Evolutionary conservation across 1,140 invertebrate genomes (phyloP).

Genomic region (Anoplolepis gracilipes): DNA sequence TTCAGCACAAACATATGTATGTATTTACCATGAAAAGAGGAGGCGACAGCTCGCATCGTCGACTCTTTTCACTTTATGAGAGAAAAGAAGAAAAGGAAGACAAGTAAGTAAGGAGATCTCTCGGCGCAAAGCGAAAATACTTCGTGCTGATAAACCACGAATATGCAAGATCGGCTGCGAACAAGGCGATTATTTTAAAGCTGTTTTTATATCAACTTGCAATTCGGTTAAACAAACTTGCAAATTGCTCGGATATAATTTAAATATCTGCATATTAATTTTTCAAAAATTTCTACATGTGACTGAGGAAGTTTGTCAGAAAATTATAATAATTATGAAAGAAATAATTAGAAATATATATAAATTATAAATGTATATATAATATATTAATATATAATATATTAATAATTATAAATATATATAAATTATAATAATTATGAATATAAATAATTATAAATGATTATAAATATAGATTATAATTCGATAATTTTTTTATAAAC

Average conservation of each 20-base stretch:
- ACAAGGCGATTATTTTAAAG: neutral
- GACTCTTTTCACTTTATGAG: conserved; percentile 12
- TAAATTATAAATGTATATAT: too few relatives aligned
- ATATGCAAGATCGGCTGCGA: conserved; percentile 1
- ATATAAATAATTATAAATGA: too few relatives aligned
- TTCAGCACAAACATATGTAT: conserved; percentile 45
- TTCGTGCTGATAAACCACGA: conserved; percentile 8
- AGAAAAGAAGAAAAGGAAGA: conserved; percentile 26
- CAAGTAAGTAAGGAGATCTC: neutral
- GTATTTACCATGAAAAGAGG: conserved; percentile 28
- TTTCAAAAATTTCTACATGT: neutral
- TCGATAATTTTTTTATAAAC: neutral
- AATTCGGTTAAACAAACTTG: neutral
- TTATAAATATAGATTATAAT: too few relatives aligned
- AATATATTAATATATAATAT: too few relatives aligned
- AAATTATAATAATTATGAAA: neutral
- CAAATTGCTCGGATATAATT: neutral
- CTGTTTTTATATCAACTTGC: neutral
- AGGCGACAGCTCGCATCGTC: conserved; percentile 59
- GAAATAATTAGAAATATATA: too few relatives aligned
- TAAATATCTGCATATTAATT: neutral
- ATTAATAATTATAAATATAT: too few relatives aligned
- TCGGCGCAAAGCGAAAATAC: conserved; percentile 10
- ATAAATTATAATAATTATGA: neutral
- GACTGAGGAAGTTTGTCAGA: neutral